Percentiles rank a stretch among this genome's conserved stretches.
These are phyloP conservation scores for Venturia canescens DNA, from an alignment of 1,140 invertebrate species.

Conservation along the genomic window DNA sequence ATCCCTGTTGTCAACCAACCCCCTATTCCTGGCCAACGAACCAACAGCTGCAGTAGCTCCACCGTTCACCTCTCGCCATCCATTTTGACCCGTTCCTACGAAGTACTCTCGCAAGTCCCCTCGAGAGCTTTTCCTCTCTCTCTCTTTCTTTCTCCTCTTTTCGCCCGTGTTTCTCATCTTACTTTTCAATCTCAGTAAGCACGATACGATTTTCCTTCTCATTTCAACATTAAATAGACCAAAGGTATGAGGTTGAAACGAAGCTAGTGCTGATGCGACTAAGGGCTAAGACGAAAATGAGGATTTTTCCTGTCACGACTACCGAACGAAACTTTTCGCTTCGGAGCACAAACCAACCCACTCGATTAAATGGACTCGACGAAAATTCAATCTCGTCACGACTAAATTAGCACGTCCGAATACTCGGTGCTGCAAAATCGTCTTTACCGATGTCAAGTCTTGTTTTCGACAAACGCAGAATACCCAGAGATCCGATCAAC, in stretches of 20 bases:
- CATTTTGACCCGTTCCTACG: constrained; percentile 28
- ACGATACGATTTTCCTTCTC: constrained; percentile 70
- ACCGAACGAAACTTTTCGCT: not conserved
- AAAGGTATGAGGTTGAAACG: constrained; percentile 41
- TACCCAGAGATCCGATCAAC: too few relatives aligned
- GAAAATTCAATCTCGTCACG: constrained; percentile 49
- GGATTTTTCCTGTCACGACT: constrained; percentile 33
- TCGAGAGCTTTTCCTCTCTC: constrained; percentile 25
- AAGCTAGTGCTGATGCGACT: constrained; percentile 33
- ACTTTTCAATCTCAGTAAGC: constrained; percentile 66
- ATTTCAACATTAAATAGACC: constrained; percentile 60
- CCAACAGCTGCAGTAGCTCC: constrained; percentile 8
- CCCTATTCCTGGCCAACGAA: constrained; percentile 23
- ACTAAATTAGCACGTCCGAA: constrained; percentile 9
- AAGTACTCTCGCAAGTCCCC: constrained; percentile 9
- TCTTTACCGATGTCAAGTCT: not conserved
- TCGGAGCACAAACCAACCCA: constrained; percentile 29
- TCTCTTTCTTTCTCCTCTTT: constrained; percentile 5
- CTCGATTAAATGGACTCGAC: constrained; percentile 40
- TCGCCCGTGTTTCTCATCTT: constrained; percentile 57
- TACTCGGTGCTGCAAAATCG: not conserved
- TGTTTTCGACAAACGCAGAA: too few relatives aligned
- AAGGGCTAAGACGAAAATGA: constrained; percentile 7
- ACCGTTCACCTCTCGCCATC: constrained; percentile 5
- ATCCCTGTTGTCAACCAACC: constrained; percentile 24